Percentiles rank a stretch among this genome's conserved stretches.
These are phyloP conservation scores for Batillaria attramentaria DNA, from an alignment of 1,140 invertebrate genomes.

Conservation along the genomic window DNA sequence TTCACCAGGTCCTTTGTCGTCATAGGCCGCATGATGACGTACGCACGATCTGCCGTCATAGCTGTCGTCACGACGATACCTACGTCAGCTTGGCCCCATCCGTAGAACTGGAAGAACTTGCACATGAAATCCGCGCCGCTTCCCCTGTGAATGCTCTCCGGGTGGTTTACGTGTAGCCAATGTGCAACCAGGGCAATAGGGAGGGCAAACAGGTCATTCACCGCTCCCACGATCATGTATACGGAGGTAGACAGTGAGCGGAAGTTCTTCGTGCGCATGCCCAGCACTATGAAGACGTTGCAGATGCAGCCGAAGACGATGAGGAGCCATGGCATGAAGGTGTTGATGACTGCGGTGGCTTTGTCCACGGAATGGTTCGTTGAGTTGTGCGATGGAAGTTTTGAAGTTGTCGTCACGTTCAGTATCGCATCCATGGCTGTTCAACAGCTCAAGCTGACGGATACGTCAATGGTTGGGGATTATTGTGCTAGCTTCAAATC, in stretches of 20 bases:
- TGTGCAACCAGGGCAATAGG: slow-evolving; percentile 54
- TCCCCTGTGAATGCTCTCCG: slow-evolving; percentile 43
- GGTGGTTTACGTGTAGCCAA: slow-evolving; percentile 59
- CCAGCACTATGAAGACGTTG: slow-evolving; percentile 50
- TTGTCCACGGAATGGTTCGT: not conserved
- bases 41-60: slow-evolving; percentile 58
- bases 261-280: slow-evolving; percentile 60
- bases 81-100: slow-evolving; percentile 57
- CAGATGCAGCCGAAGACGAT: slow-evolving; percentile 51
- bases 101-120: slow-evolving; percentile 63
- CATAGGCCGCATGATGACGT: slow-evolving; percentile 55
- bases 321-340: slow-evolving; percentile 47
- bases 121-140: slow-evolving; percentile 50
- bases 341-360: slow-evolving; percentile 24
- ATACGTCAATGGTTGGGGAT: not conserved
- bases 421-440: not conserved
- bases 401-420: not conserved
- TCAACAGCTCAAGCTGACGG: too few relatives aligned
- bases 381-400: too few relatives aligned
- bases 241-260: slow-evolving; percentile 53
- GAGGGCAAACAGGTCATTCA: slow-evolving; percentile 53
- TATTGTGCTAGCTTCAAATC: not conserved
- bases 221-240: slow-evolving; percentile 51
- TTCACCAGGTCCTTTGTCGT: slow-evolving; percentile 42
- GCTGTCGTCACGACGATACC: slow-evolving; percentile 55